These are phyloP conservation scores for Caloenas nicobarica DNA, from an alignment of 2,113 vertebrate species.

Conservation along the genomic window DNA sequence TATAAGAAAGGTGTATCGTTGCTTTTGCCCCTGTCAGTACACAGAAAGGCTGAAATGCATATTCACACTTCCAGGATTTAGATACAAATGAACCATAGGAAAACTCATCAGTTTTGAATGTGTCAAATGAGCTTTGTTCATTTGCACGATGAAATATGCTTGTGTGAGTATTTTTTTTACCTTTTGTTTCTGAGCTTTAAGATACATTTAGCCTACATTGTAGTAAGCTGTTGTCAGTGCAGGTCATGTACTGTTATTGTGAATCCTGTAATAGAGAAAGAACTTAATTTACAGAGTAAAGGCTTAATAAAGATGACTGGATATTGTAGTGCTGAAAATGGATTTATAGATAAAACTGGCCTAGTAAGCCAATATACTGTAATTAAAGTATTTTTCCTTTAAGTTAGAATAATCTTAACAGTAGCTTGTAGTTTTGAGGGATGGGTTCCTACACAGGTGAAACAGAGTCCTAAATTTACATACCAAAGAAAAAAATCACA, in stretches of 20 bases:
- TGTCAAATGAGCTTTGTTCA: neutral
- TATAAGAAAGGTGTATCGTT: neutral
- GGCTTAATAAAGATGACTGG: neutral
- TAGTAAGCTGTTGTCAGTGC: neutral
- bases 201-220: neutral
- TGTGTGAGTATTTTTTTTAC: neutral
- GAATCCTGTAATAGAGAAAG: neutral
- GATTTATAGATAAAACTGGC: constrained; percentile 16
- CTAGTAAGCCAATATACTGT: neutral
- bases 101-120: neutral
- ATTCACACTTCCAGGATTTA: neutral
- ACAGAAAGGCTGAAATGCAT: neutral
- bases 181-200: neutral
- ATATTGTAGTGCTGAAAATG: constrained; percentile 3
- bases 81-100: neutral
- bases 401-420: neutral
- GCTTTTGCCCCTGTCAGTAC: neutral
- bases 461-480: neutral
- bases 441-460: neutral
- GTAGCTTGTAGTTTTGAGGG: neutral
- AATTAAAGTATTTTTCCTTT: constrained; percentile 8
- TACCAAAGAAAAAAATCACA: neutral
- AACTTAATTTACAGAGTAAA: constrained; percentile 18
- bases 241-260: neutral
- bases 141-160: neutral